These are phyloP conservation scores for Hipposideros larvatus DNA, from an alignment of 2,797 vertebrate species.

Conservation along the genomic window DNA sequence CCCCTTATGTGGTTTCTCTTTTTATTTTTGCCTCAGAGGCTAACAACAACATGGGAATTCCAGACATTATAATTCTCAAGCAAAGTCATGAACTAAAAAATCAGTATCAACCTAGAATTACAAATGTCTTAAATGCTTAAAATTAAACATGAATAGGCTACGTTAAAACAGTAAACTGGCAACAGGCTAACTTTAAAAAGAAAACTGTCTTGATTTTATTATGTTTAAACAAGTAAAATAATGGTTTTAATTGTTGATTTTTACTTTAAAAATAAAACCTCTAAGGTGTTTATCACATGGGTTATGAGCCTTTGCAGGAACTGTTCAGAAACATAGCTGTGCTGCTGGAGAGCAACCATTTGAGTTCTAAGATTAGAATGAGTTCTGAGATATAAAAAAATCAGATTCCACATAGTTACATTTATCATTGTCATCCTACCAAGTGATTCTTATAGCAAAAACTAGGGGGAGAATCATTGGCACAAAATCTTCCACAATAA, in stretches of 20 bases:
- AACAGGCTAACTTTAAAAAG: conserved; percentile 47
- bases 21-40: not conserved
- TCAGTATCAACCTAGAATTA: not conserved
- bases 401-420: not conserved
- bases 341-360: not conserved
- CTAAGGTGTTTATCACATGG: not conserved
- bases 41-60: not conserved
- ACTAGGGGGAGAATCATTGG: not conserved
- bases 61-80: not conserved
- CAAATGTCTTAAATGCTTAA: not conserved
- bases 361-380: not conserved
- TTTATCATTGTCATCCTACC: not conserved
- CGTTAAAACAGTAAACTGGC: not conserved
- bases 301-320: not conserved
- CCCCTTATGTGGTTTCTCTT: not conserved
- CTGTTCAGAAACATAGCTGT: not conserved
- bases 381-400: not conserved
- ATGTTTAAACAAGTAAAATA: not conserved
- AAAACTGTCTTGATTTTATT: not conserved
- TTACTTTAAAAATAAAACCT: conserved; percentile 22
- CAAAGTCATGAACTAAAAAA: not conserved
- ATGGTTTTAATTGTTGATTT: not conserved
- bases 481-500: not conserved
- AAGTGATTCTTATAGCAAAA: conserved; percentile 48
- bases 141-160: not conserved